Evolutionary conservation across 2,113 vertebrate genomes (phyloP), one percentile per base, ranked within the genome.

Genomic region (Gymnocephalus cernua): DNA sequence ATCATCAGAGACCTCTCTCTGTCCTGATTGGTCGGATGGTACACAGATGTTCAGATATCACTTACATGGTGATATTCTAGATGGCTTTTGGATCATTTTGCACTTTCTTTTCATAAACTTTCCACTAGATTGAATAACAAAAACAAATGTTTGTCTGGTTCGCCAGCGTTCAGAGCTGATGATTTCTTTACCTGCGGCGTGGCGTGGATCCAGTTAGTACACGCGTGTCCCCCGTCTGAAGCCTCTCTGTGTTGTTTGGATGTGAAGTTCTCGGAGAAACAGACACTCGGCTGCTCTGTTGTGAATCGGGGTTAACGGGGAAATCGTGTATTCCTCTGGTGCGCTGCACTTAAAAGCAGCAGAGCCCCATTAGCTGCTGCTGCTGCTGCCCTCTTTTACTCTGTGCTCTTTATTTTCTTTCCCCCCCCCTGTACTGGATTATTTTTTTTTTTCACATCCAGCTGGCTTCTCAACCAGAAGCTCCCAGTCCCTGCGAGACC

Each of bases 401-500:
- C 6, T 63, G 6, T n/a, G 1, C 35, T 38, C 48, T 57, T 66
- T 61, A 54, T 77, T 63, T 76, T 12, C 54, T 48, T 62, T 74
- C 74, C 0, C 41, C 0, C 41, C 8, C 71, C 45, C 50, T 57
- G 38, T 48, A 65, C 66, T 71, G 75, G 62, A 84, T 74, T 66
- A n/a, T 32, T 32, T 32, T 32, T 71, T 75, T 76, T 61, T 65
- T 41, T 41, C 11, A 41, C 18, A 50, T 91, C 86, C 87, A 90
- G 57, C 90, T 95, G 95, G 93, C 94, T 82, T 18, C n/a, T 38
- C 79, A 64, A 92, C 84, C 93, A 94, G 88, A 89, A 89, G 71
- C 15, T 54, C 63, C 41, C 16, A 72, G 92, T 81, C 90, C 90
- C 88, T 68, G 63, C 65, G 90, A 87, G 80, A 85, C 65, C 67